phyloP scores from a whole-genome alignment of 2,888 invertebrate genomes.

The Dryocosmus kuriphilus region DNA sequence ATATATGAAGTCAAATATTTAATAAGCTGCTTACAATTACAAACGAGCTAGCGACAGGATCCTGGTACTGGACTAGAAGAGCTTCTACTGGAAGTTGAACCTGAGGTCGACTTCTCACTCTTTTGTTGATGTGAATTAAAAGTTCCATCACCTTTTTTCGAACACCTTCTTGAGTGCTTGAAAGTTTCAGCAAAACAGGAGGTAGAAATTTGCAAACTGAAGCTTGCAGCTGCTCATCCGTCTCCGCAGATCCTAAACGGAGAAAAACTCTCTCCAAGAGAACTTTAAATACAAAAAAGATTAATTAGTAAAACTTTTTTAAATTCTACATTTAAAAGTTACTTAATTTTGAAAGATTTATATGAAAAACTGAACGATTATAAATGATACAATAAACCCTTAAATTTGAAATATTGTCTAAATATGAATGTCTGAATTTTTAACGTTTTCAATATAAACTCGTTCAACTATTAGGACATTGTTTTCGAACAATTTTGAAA shows the following conservation, averaged over 20 bases:
- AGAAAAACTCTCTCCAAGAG: slow-evolving; percentile 93
- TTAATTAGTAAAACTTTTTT: background rate
- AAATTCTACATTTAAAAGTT: no score
- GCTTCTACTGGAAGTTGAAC: slow-evolving; percentile 93
- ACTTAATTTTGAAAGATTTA: no score
- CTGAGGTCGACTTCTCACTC: slow-evolving; percentile 89
- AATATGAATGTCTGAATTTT: no score
- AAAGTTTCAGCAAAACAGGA: slow-evolving; percentile 93
- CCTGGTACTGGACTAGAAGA: slow-evolving; percentile 88
- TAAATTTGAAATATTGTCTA: no score
- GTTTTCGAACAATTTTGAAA: no score
- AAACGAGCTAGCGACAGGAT: slow-evolving; percentile 87
- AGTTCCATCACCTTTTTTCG: slow-evolving; percentile 93
- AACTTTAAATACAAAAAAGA: slow-evolving; percentile 79
- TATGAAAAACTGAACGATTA: no score
- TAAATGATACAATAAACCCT: no score
- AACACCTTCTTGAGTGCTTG: slow-evolving; percentile 92
- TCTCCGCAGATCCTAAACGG: slow-evolving; percentile 92
- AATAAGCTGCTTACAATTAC: slow-evolving; percentile 83
- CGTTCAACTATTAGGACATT: no score
- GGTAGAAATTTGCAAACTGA: slow-evolving; percentile 90
- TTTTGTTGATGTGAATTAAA: slow-evolving; percentile 93
- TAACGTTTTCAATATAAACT: no score
- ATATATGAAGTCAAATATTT: slow-evolving; percentile 29
- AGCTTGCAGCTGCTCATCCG: slow-evolving; percentile 92